Evolutionary conservation across 37 sponge, comb jelly and placozoan genomes (phyloP).

Genomic region (Bolinopsis microptera): DNA sequence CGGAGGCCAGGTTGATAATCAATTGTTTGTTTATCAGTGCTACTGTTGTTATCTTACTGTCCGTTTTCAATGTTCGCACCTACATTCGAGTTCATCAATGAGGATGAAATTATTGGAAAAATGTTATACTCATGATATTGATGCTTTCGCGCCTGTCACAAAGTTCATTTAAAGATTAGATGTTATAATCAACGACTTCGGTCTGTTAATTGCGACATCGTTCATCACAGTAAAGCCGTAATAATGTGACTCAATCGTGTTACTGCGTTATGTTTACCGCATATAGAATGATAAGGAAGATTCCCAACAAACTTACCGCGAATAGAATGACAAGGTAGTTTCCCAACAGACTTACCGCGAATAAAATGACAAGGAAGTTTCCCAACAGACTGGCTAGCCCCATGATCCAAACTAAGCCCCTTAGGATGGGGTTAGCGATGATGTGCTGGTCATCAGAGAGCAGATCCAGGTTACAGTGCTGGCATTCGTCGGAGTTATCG

Average conservation of each 20-base stretch:
- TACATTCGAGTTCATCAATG: too few species aligned
- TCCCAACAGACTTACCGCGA: not conserved
- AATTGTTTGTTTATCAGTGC: not conserved
- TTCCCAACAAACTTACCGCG: constrained; percentile 9
- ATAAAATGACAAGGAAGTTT: constrained; percentile 13
- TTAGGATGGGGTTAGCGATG: not conserved
- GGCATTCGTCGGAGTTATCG: constrained; percentile 24
- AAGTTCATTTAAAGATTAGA: too few species aligned
- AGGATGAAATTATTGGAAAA: too few species aligned
- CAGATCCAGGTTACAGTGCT: not conserved
- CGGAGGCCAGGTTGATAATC: not conserved
- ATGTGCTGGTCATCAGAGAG: constrained; percentile 18
- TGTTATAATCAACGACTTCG: too few species aligned
- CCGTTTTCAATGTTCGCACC: not conserved
- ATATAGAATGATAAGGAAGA: not conserved
- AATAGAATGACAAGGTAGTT: not conserved
- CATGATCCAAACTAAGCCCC: not conserved
- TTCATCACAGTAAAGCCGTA: too few species aligned
- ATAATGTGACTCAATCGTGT: too few species aligned
- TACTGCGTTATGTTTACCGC: too few species aligned
- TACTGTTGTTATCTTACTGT: not conserved
- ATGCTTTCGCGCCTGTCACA: too few species aligned
- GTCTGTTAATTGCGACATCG: too few species aligned
- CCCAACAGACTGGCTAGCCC: constrained; percentile 7
- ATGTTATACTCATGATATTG: too few species aligned